phyloP scores from a whole-genome alignment of 2,888 invertebrate species.

The Tiphia femorata region DNA sequence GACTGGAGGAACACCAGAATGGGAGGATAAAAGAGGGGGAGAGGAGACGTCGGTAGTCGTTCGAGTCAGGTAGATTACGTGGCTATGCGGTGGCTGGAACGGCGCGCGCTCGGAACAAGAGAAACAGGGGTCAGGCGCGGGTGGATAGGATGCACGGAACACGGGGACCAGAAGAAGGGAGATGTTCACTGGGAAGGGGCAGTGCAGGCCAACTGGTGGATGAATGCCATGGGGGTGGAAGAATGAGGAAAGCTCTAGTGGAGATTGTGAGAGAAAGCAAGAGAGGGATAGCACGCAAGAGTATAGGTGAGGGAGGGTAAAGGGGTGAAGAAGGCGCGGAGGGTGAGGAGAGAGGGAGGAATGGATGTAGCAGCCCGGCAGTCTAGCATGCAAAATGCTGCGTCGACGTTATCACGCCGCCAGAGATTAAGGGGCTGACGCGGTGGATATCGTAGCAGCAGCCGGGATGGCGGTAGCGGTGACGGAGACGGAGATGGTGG shows the following conservation, averaged over 20 bases:
- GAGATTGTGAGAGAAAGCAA: constrained; percentile 8
- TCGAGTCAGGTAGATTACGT: constrained; percentile 29
- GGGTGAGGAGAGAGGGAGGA: constrained; percentile 22
- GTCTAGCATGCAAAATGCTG: constrained; percentile 66
- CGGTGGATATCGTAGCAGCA: constrained; percentile 60
- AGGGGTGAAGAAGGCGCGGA: neutral
- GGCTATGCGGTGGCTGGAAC: constrained; percentile 11
- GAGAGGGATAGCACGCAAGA: constrained; percentile 16
- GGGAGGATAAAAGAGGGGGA: neutral
- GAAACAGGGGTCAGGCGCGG: too few species aligned
- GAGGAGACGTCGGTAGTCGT: constrained; percentile 11
- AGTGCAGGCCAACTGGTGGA: constrained; percentile 10
- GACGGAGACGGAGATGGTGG: neutral
- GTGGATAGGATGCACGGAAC: constrained; percentile 12
- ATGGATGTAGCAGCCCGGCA: constrained; percentile 48
- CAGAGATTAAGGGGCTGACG: constrained; percentile 64
- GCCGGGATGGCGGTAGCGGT: constrained; percentile 16
- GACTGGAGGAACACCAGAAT: neutral
- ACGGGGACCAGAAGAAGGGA: too few species aligned
- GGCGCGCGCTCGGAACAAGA: neutral
- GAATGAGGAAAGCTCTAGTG: constrained; percentile 11
- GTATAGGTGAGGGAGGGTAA: neutral
- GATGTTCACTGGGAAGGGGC: constrained; percentile 4
- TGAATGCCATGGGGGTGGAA: neutral
- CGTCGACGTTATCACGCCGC: constrained; percentile 65